Evolutionary conservation across 2,888 invertebrate species (phyloP).

Genomic region (Psococerastis gibbosa): DNA sequence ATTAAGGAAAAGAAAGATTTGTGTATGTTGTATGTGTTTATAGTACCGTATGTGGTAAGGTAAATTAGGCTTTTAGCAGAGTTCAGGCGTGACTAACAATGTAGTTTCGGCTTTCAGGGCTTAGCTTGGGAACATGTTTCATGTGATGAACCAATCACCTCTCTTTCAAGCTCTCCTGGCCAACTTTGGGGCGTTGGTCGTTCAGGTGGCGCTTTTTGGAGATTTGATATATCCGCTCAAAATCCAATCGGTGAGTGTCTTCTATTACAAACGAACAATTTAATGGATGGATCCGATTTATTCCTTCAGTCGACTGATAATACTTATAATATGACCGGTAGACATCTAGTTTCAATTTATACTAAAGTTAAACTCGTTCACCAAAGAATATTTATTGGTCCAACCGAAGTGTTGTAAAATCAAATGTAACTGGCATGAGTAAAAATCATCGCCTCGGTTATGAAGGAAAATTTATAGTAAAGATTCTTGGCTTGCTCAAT

Average conservation of each 20-base stretch:
- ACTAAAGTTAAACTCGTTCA: background rate
- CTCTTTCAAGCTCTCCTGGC: conserved; percentile 49
- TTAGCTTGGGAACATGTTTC: conserved; percentile 60
- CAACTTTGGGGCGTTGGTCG: conserved; percentile 73
- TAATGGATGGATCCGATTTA: no score
- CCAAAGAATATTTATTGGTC: no score
- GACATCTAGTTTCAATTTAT: background rate
- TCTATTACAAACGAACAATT: conserved; percentile 7
- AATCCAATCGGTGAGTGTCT: conserved; percentile 36
- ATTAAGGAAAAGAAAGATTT: no score
- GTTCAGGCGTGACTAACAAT: no score
- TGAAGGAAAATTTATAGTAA: no score
- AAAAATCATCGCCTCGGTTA: no score
- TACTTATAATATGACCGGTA: background rate
- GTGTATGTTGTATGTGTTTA: no score
- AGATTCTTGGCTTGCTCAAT: no score
- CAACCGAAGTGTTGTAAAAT: no score
- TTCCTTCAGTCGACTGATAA: background rate
- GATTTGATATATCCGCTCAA: conserved; percentile 49
- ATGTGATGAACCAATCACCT: conserved; percentile 58
- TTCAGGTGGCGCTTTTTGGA: conserved; percentile 67
- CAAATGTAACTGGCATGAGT: no score
- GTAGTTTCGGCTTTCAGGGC: conserved; percentile 34
- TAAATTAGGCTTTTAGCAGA: no score
- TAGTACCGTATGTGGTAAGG: no score